A percentile compares a stretch with the other conserved stretches of the same genome.
phyloP scores from a whole-genome alignment of 2,113 vertebrate genomes.

The Orycteropus afer region DNA sequence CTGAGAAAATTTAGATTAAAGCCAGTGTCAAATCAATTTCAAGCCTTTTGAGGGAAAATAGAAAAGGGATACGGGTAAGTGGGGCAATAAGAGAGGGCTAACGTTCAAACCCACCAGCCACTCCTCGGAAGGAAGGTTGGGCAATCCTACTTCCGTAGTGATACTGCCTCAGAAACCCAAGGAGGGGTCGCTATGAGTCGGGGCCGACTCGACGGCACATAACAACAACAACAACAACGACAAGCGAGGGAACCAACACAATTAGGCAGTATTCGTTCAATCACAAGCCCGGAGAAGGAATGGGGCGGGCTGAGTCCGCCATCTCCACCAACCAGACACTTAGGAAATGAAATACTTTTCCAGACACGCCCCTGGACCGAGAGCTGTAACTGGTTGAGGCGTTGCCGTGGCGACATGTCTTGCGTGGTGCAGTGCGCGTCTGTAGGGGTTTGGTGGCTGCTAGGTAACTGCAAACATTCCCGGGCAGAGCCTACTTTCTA shows the following conservation, averaged over 20 bases:
- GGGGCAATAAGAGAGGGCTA: background rate
- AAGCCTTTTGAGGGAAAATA: background rate
- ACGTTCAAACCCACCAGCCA: too few relatives aligned
- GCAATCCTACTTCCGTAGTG: too few relatives aligned
- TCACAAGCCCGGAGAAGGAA: accelerated
- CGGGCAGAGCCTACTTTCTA: accelerated
- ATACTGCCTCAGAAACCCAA: too few relatives aligned
- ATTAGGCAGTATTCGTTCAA: accelerated
- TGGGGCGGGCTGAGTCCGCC: accelerated
- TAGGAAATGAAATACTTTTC: background rate
- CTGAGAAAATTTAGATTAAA: background rate
- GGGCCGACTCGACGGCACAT: too few relatives aligned
- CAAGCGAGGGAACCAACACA: background rate
- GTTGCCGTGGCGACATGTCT: background rate
- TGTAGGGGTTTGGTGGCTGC: background rate
- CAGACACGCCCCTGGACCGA: too few relatives aligned
- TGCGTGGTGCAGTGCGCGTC: background rate
- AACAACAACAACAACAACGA: too few relatives aligned
- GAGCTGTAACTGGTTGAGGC: background rate
- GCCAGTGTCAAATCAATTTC: background rate
- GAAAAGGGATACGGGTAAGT: background rate
- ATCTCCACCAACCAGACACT: background rate
- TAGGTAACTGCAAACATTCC: conserved; percentile 73
- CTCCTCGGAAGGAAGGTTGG: too few relatives aligned
- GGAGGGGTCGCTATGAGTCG: too few relatives aligned